Conservation (phyloP, 1,140 invertebrate genomes). For the Platyura marginata region DNA sequence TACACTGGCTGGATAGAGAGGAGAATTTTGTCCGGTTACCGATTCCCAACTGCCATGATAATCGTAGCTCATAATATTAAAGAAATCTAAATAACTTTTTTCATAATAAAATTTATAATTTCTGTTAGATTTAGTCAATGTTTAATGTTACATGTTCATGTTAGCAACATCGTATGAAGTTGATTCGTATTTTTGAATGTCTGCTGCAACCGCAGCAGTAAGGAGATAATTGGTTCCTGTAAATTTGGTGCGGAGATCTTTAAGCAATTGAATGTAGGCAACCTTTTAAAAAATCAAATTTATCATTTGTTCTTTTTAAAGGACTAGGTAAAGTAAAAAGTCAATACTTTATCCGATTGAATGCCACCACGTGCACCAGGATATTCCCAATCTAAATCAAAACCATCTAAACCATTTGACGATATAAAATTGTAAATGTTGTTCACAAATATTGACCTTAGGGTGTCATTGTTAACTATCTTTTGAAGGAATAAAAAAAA, state of each 20-base stretch:
- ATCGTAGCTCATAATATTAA: constrained; percentile 47
- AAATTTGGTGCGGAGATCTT: background rate
- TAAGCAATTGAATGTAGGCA: constrained; percentile 26
- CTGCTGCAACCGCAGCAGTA: background rate
- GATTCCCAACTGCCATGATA: constrained; percentile 36
- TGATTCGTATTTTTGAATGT: background rate
- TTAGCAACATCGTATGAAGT: background rate
- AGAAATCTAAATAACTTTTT: constrained; percentile 30
- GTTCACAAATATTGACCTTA: constrained; percentile 33
- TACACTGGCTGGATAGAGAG: constrained; percentile 18
- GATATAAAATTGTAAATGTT: constrained; percentile 32
- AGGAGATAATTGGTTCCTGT: constrained; percentile 4
- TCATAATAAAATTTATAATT: constrained; percentile 1
- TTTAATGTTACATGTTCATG: background rate
- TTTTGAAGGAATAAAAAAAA: no score
- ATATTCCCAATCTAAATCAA: constrained; percentile 63
- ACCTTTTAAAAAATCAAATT: constrained; percentile 3
- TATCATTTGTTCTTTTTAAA: background rate
- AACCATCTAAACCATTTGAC: constrained; percentile 46
- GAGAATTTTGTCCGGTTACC: constrained; percentile 32
- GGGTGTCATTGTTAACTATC: constrained; percentile 24
- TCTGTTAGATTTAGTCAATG: background rate
- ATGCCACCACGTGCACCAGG: constrained; percentile 35
- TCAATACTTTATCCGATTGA: constrained; percentile 10
- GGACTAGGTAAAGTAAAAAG: no score